Percentiles rank a stretch among this genome's conserved stretches.
phyloP scores from a whole-genome alignment of 2,888 invertebrate species.

The Ectropis crepuscularia region DNA sequence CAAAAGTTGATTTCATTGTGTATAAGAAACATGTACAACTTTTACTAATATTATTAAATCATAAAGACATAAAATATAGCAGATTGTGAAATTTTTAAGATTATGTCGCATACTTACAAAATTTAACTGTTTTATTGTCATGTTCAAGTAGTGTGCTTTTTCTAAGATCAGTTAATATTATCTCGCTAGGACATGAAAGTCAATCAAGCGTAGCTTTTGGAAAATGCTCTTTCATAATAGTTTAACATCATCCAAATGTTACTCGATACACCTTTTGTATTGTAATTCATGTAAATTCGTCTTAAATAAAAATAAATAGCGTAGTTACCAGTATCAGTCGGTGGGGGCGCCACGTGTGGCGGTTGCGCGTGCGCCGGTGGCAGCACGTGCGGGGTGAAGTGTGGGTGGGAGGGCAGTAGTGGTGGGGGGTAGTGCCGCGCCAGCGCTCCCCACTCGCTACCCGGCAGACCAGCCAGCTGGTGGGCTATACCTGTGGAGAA shows the following conservation, averaged over 20 bases:
- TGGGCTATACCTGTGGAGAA: constrained; percentile 88
- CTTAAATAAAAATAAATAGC: neutral
- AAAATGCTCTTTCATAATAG: too few relatives aligned
- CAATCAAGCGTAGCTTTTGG: too few relatives aligned
- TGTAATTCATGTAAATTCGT: too few relatives aligned
- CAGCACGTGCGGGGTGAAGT: constrained; percentile 84
- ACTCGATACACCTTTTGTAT: too few relatives aligned
- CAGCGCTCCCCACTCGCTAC: constrained; percentile 86
- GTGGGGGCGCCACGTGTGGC: constrained; percentile 74
- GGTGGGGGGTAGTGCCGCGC: constrained; percentile 86
- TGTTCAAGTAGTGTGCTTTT: too few relatives aligned
- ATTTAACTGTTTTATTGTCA: too few relatives aligned
- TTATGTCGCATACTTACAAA: too few relatives aligned
- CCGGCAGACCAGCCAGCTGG: constrained; percentile 89
- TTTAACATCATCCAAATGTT: too few relatives aligned
- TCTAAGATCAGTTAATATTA: too few relatives aligned
- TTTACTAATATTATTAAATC: neutral
- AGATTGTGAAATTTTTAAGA: too few relatives aligned
- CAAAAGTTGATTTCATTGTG: constrained; percentile 23
- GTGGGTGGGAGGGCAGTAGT: constrained; percentile 80
- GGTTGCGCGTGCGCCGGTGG: constrained; percentile 82
- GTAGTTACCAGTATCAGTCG: constrained; percentile 79
- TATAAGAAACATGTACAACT: neutral
- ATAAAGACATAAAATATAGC: neutral
- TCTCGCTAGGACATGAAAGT: too few relatives aligned